Percentiles rank a stretch among this genome's conserved stretches.
These are phyloP conservation scores for Himalopsyche tibetana DNA, from an alignment of 2,888 invertebrate species.

Conservation along the genomic window DNA sequence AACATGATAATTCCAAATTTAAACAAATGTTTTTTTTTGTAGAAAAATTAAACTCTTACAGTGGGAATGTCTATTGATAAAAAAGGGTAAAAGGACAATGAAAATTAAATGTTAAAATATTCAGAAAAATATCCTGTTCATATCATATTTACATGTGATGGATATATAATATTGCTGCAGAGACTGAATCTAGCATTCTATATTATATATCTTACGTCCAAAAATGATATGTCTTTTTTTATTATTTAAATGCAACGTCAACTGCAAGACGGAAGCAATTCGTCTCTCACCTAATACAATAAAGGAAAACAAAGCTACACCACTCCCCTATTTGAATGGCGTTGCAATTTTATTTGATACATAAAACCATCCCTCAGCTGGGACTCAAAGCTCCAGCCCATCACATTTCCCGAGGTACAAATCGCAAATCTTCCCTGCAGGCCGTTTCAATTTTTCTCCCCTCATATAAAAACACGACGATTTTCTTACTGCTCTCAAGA, in stretches of 20 bases:
- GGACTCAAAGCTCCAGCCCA: constrained; percentile 15
- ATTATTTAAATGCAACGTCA: not conserved
- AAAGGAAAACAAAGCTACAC: not conserved
- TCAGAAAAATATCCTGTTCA: too few species aligned
- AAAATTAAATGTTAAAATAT: too few species aligned
- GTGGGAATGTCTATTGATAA: too few species aligned
- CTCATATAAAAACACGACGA: constrained; percentile 43
- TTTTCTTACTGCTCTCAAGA: constrained; percentile 45
- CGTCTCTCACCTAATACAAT: constrained; percentile 8
- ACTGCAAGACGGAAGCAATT: not conserved
- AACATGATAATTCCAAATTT: too few species aligned
- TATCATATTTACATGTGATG: too few species aligned
- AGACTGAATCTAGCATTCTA: too few species aligned
- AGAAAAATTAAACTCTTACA: too few species aligned
- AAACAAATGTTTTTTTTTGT: too few species aligned
- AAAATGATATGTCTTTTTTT: not conserved
- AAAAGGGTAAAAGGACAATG: too few species aligned
- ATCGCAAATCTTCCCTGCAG: constrained; percentile 44
- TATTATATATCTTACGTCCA: too few species aligned
- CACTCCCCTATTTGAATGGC: constrained; percentile 4
- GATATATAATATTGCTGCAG: too few species aligned
- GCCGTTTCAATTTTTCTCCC: constrained; percentile 54
- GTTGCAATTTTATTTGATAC: constrained; percentile 23
- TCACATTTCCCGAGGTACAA: constrained; percentile 31
- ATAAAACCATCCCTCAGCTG: constrained; percentile 42